Conservation (phyloP, 2,888 invertebrate genomes). For the Entomobrya proxima region DNA sequence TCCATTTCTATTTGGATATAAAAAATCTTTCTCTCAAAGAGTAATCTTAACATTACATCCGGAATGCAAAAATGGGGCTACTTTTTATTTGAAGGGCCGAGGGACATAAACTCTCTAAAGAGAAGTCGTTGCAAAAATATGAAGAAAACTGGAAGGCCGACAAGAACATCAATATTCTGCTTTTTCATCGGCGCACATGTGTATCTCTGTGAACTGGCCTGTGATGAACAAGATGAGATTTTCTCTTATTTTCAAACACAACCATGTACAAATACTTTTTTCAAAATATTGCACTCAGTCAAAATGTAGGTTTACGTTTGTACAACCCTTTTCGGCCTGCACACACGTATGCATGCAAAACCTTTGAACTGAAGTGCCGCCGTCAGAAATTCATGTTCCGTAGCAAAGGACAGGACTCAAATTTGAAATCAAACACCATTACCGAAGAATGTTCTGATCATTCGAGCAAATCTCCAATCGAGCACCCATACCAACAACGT, state of each 20-base stretch:
- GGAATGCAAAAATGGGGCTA: too few species aligned
- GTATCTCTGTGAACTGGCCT: too few species aligned
- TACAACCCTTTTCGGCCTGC: not conserved
- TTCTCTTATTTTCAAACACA: not conserved
- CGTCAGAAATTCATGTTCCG: conserved; percentile 17
- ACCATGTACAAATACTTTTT: not conserved
- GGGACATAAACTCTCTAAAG: not conserved
- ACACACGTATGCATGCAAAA: not conserved
- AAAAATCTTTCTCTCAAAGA: not conserved
- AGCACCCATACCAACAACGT: too few species aligned
- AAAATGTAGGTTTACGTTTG: not conserved
- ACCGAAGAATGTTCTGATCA: conserved; percentile 44
- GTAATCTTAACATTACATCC: not conserved
- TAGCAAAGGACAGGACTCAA: not conserved
- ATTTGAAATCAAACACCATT: conserved; percentile 8
- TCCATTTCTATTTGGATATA: not conserved
- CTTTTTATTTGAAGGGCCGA: too few species aligned
- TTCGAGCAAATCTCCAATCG: conserved; percentile 20
- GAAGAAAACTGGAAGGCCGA: not conserved
- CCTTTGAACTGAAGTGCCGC: not conserved
- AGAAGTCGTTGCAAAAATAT: not conserved
- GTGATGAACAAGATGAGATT: too few species aligned
- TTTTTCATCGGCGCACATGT: too few species aligned
- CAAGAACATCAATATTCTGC: not conserved
- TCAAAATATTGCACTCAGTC: not conserved